A percentile compares a stretch with the other conserved stretches of the same genome.
Evolutionary conservation across 2,888 invertebrate genomes (phyloP).

Genomic region (Blastobasis lacticolella): DNA sequence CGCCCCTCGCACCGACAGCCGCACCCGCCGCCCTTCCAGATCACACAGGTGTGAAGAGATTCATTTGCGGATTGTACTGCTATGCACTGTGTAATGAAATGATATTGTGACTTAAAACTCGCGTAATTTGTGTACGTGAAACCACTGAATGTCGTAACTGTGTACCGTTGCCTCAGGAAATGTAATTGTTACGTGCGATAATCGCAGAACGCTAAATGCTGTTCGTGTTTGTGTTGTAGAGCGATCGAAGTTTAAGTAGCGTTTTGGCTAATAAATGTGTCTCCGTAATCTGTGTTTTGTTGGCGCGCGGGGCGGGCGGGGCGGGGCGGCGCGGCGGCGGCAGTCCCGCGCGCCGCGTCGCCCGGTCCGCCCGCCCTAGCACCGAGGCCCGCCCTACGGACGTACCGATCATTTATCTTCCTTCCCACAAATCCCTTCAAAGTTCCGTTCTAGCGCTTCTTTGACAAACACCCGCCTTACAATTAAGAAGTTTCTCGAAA

Average conservation of each 20-base stretch:
- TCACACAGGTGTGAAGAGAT: conserved; percentile 63
- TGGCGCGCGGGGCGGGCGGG: conserved; percentile 41
- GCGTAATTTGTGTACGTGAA: too few species aligned
- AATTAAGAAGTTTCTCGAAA: not conserved
- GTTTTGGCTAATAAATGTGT: conserved; percentile 67
- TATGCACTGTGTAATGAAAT: not conserved
- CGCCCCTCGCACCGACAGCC: conserved; percentile 45
- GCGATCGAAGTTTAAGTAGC: conserved; percentile 53
- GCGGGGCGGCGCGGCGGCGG: conserved; percentile 37
- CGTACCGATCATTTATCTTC: conserved; percentile 22
- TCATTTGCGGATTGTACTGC: not conserved
- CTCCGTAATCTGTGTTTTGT: conserved; percentile 66
- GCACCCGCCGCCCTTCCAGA: conserved; percentile 52
- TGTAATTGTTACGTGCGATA: conserved; percentile 3
- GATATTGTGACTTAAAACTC: too few species aligned
- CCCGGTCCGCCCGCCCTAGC: conserved; percentile 48
- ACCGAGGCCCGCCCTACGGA: conserved; percentile 32
- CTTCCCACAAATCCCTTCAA: conserved; percentile 10
- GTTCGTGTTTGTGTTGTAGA: conserved; percentile 46
- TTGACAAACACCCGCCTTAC: not conserved
- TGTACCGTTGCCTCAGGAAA: not conserved
- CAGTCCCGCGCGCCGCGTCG: conserved; percentile 69
- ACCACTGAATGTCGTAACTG: not conserved
- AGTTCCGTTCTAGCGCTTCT: not conserved
- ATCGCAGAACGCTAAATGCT: conserved; percentile 14